A percentile compares a stretch with the other conserved stretches of the same genome.
Conservation (phyloP, 1,140 invertebrate species). For the Neomicropteryx cornuta region DNA sequence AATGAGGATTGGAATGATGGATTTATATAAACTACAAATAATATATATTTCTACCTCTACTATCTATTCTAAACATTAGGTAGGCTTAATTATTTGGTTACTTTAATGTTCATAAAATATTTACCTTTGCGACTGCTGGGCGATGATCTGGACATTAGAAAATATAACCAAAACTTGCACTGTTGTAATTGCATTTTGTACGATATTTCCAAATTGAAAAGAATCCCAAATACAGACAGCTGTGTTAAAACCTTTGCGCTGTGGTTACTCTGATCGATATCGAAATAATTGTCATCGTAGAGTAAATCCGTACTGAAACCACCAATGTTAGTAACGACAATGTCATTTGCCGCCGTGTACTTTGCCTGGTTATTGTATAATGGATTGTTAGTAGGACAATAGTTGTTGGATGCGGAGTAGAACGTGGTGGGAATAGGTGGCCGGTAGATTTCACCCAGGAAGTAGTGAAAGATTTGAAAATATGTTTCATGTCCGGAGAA, state of each 20-base stretch:
- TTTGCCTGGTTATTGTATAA: constrained; percentile 14
- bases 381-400: too few species aligned
- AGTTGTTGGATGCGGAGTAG: too few species aligned
- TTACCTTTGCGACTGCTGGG: constrained; percentile 52
- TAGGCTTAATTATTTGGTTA: constrained; percentile 3
- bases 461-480: constrained; percentile 67
- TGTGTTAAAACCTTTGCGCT: too few species aligned
- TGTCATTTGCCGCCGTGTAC: constrained; percentile 15
- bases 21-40: too few species aligned
- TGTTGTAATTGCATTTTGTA: constrained; percentile 62
- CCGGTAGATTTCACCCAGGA: constrained; percentile 45
- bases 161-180: constrained; percentile 71
- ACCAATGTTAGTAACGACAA: constrained; percentile 13
- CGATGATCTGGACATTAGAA: constrained; percentile 62
- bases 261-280: too few species aligned
- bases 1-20: not conserved
- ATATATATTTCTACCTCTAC: too few species aligned
- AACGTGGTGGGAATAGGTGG: constrained; percentile 13
- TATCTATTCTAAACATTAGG: not conserved
- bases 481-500: constrained; percentile 75
- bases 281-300: too few species aligned
- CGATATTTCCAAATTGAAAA: constrained; percentile 65
- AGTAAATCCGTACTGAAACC: too few species aligned
- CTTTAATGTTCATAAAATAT: constrained; percentile 11
- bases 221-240: constrained; percentile 52